Base-by-base conservation (phyloP, 1,140 invertebrate species). In the Diprion similis region DNA sequence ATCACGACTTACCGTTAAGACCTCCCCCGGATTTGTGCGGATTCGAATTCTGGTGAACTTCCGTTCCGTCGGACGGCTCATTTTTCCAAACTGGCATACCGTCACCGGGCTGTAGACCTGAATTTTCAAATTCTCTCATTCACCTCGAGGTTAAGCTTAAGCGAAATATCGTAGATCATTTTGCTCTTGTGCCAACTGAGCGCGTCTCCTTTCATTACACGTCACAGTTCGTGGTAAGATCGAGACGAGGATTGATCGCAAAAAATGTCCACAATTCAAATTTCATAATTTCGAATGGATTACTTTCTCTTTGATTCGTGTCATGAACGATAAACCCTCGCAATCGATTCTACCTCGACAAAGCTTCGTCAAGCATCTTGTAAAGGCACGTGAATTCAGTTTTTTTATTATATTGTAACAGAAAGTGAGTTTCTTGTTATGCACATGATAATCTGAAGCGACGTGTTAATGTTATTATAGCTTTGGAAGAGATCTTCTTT, bases 11-110 rank as follows among this genome's bases (percentile, higher is more conserved):
- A 88, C 87, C 87, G 78, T 88, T 88, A 24, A 87, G 79, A 75
- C 84, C 82, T 18, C 81, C 73, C 48, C 78, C 82, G 7, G 86
- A 85, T 79, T 88, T 88, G 8, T 83, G 79, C 47, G 84, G 78
- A 68, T 72, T 81, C 15, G 83, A 86, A 72, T 86, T 88, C 59
- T 86, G 85, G 59, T 88, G 86, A 15, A 81, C 81, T 68, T 88
- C 87, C 67, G 81, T 80, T 66, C 79, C 82, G 70, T 88, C 87
- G 10, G 83, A 79, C 4, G 85, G 78, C 15, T 88, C 87, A 13
- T 83, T 68, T 73, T 88, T 88, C 87, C 87, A 88, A 24, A 80
- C 76, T 70, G 85, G 80, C 68, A 87, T 72, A 68, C 78, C 80
- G 48, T 88, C 87, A 18, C 80, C 73, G 6, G 84, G 80, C 75